Base-by-base conservation (phyloP, 37 sponge, comb jelly and placozoan genomes). In the Beroe forskalii region DNA sequence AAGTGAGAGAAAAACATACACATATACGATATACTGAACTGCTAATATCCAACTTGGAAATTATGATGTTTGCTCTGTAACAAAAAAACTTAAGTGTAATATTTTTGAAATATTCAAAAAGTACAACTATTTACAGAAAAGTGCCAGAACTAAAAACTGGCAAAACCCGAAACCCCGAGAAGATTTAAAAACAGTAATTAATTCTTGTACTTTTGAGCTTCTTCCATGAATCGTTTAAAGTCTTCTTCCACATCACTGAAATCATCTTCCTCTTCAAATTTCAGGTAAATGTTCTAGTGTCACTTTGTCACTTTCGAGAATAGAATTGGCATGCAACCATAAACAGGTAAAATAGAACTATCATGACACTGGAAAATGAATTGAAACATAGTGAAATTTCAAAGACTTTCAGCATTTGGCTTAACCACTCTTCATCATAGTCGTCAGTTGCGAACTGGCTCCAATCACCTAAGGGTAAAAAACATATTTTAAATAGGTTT, bases 181-280 rank as follows among this genome's bases (percentile, higher is more conserved):
- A n/a, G n/a, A n/a, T n/a, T n/a, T n/a, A n/a, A n/a, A n/a, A n/a
- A 35, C 38, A 1, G 17, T 32, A 30, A 80, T 43, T 80, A 80
- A 37, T 38, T 80, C 40, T 80, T 80, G 86, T 44, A 80, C 55
- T 42, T 39, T 3, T 44, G 86, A 2, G 86, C 86, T 80, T 80
- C 86, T 48, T 80, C 86, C 86, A 80, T 80, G 48, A 80, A 80
- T 48, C 30, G 40, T 27, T 80, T 80, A 48, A 80, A 80, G 55
- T 80, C 86, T 25, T 80, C 86, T 80, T 80, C 86, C 12, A 80
- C 86, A 25, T 80, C 86, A 80, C 86, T 80, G 86, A 80, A 80
- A 48, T 80, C 86, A 44, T 80, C 86, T 44, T 80, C 86, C 30
- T 80, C 86, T 37, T 80, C 86, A n/a, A 80, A 80, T 80, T 43